Conservation (phyloP, 1,140 invertebrate genomes). For the Phymastichus coffea region DNA sequence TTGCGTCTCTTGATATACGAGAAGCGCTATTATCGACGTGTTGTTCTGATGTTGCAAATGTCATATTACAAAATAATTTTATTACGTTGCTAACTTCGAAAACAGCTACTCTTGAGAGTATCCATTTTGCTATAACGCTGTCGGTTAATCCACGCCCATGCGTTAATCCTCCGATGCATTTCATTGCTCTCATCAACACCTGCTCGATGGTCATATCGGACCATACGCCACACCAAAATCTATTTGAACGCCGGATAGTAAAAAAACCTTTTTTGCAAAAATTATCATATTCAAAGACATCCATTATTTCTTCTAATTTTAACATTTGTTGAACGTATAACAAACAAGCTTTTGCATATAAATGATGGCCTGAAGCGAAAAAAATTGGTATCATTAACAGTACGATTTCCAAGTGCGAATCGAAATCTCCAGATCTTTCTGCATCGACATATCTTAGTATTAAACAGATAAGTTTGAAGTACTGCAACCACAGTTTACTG, state of each 20-base stretch:
- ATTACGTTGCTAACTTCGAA: too few species aligned
- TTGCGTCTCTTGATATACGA: slow-evolving; percentile 35
- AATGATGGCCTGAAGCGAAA: slow-evolving; percentile 50
- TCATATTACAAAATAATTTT: slow-evolving; percentile 32
- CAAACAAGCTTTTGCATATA: slow-evolving; percentile 52
- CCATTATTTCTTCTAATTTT: slow-evolving; percentile 37
- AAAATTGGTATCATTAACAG: slow-evolving; percentile 31
- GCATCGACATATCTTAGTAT: slow-evolving; percentile 27
- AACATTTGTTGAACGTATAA: slow-evolving; percentile 54
- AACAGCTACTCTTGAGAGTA: too few species aligned
- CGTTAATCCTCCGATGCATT: too few species aligned
- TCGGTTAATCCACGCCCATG: slow-evolving; percentile 33
- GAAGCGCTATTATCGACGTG: slow-evolving; percentile 33
- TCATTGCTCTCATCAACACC: too few species aligned
- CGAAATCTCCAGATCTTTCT: slow-evolving; percentile 28
- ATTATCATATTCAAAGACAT: slow-evolving; percentile 36
- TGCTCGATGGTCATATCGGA: too few species aligned
- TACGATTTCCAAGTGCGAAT: slow-evolving; percentile 17
- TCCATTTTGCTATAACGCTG: too few species aligned
- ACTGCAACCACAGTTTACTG: slow-evolving; percentile 14
- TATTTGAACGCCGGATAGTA: slow-evolving; percentile 40
- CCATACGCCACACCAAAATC: slow-evolving; percentile 35
- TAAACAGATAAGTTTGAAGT: slow-evolving; percentile 30
- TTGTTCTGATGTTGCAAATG: slow-evolving; percentile 34
- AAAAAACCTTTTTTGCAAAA: slow-evolving; percentile 34